phyloP scores from a whole-genome alignment of 2,888 invertebrate genomes.

The Phengaris alcon region DNA sequence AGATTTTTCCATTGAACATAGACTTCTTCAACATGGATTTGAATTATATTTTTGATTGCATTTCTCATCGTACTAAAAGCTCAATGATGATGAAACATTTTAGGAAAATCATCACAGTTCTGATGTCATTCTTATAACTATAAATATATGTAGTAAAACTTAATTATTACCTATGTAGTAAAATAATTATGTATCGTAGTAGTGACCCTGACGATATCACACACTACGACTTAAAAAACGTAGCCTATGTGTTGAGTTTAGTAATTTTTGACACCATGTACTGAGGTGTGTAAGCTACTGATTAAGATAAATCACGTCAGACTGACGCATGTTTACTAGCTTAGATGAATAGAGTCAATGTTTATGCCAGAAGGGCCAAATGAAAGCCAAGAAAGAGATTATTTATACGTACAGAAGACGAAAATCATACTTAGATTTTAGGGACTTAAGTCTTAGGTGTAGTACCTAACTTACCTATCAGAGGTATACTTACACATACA shows the following conservation, averaged over 20 bases:
- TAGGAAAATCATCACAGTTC: not conserved
- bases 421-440: too few relatives aligned
- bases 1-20: too few relatives aligned
- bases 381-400: not conserved
- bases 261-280: not conserved
- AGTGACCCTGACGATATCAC: not conserved
- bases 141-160: not conserved
- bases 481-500: too few relatives aligned
- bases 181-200: not conserved
- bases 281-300: not conserved
- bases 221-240: not conserved
- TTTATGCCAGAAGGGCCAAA: not conserved
- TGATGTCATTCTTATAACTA: not conserved
- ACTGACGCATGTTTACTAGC: not conserved
- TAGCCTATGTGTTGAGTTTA: not conserved
- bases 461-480: too few relatives aligned
- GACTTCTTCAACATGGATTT: not conserved
- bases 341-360: not conserved
- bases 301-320: slow-evolving; percentile 2
- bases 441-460: too few relatives aligned
- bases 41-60: not conserved
- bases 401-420: too few relatives aligned
- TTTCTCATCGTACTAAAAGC: not conserved
- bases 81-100: not conserved
- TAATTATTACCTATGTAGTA: too few relatives aligned